Evolutionary conservation across 2,113 vertebrate species (phyloP).

Genomic region (Notothenia coriiceps): DNA sequence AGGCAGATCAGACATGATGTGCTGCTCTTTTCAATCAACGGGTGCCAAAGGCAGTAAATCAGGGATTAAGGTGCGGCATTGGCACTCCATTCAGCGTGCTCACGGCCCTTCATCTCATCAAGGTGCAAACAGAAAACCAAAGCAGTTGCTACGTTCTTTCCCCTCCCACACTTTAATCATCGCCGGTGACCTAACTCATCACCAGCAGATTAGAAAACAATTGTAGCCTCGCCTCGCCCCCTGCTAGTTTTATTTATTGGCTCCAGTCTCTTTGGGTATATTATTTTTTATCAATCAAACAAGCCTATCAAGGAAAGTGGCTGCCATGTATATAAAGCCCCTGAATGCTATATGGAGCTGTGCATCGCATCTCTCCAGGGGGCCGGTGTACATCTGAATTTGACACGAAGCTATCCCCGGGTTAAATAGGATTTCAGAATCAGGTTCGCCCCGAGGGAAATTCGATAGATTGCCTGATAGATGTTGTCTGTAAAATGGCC

Average conservation of each 20-base stretch:
- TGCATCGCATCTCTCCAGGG: slow-evolving; percentile 39
- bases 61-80: slow-evolving; percentile 70
- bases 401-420: slow-evolving; percentile 26
- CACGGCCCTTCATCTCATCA: slow-evolving; percentile 73
- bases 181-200: slow-evolving; percentile 76
- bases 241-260: slow-evolving; percentile 47
- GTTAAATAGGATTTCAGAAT: slow-evolving; percentile 51
- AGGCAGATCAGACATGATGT: slow-evolving; percentile 72
- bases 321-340: slow-evolving; percentile 49
- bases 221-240: slow-evolving; percentile 29
- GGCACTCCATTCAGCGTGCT: slow-evolving; percentile 67
- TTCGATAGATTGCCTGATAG: slow-evolving; percentile 46
- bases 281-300: slow-evolving; percentile 72
- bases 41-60: slow-evolving; percentile 74
- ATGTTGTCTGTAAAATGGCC: slow-evolving; percentile 30
- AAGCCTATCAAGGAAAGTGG: slow-evolving; percentile 64
- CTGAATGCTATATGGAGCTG: slow-evolving; percentile 32
- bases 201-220: slow-evolving; percentile 81
- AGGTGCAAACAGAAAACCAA: slow-evolving; percentile 57
- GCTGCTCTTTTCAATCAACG: slow-evolving; percentile 79
- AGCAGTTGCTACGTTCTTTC: slow-evolving; percentile 48
- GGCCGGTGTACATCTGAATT: slow-evolving; percentile 39
- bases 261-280: slow-evolving; percentile 41
- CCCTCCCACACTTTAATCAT: slow-evolving; percentile 76
- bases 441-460: slow-evolving; percentile 37